phyloP scores from a whole-genome alignment of 1,140 invertebrate species.

The Arctopsyche grandis region DNA sequence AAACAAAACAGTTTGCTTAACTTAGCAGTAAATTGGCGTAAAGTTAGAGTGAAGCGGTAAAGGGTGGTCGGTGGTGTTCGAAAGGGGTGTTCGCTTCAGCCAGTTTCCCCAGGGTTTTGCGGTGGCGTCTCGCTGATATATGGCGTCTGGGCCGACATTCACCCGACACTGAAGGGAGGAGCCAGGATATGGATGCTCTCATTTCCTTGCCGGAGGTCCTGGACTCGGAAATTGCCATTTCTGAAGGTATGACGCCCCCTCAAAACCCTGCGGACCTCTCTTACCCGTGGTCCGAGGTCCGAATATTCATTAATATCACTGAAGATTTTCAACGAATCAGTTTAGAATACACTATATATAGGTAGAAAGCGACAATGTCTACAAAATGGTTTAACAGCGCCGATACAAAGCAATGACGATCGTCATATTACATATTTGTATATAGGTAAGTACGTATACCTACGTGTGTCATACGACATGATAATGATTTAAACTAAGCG shows the following conservation, averaged over 20 bases:
- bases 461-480: no score
- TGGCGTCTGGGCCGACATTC: conserved; percentile 40
- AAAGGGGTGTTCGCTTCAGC: conserved; percentile 14
- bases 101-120: conserved; percentile 25
- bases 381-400: no score
- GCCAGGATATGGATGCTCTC: conserved; percentile 35
- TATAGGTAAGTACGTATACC: not conserved
- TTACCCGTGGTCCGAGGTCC: not conserved
- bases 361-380: no score
- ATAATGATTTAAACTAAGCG: no score
- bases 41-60: conserved; percentile 31
- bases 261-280: not conserved
- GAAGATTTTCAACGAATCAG: no score
- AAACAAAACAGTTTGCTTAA: conserved; percentile 23
- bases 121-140: conserved; percentile 37
- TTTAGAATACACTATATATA: not conserved
- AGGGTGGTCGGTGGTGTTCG: not conserved
- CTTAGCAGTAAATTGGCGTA: conserved; percentile 39
- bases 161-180: conserved; percentile 25
- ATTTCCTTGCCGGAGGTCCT: conserved; percentile 14
- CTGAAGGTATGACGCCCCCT: conserved; percentile 16
- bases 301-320: no score
- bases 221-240: conserved; percentile 26
- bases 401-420: no score
- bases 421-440: not conserved